Base-by-base conservation (phyloP, 2,888 invertebrate species). In the Agrotis clavis region DNA sequence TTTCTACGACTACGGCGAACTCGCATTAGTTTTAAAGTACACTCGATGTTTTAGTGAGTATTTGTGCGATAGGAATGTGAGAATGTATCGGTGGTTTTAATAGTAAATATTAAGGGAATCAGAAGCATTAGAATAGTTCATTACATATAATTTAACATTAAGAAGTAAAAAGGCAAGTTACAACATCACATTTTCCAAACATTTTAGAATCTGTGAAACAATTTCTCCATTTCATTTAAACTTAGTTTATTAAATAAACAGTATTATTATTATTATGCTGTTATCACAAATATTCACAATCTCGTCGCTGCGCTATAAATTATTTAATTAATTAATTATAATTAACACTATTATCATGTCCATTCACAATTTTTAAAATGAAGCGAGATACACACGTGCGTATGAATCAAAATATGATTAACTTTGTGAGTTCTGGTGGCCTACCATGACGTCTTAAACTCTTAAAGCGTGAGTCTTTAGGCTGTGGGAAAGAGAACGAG, bases 231-330 rank as follows among this genome's bases (percentile, higher is more conserved):
- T 25, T 59, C 30, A 59, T 68, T 59, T 11, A 45, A 16, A 66
- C 69, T 63, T 56, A 45, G 35, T 51, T 41, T 41, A 67, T 67
- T 61, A 54, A 47, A 75, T 63, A 59, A 74, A 41, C 41, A 41
- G 11, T 41, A 41, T 41, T 74, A 62, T 54, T 47, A 68, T 53
- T 74, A 69, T 67, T 81, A 77, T 71, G 61, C 63, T 65, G 67
- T 77, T 79, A 79, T 82, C 82, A 79, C 79, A 79, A 71, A 68
- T 77, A 62, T 82, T 68, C 71, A 77, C 71, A 82, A 79, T 65
- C 61, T 77, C 50, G 65, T 71, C 67, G 54, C 67, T 53, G 60
- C 45, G 70, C 25, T 71, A 71, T 77, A 77, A 79, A 77, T 74
- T 41, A 80, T 48, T 62, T 65, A 77, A 60, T 60, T 53, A 13